Evolutionary conservation across 2,888 invertebrate species (phyloP).

Genomic region (Epistrophe eligans): DNA sequence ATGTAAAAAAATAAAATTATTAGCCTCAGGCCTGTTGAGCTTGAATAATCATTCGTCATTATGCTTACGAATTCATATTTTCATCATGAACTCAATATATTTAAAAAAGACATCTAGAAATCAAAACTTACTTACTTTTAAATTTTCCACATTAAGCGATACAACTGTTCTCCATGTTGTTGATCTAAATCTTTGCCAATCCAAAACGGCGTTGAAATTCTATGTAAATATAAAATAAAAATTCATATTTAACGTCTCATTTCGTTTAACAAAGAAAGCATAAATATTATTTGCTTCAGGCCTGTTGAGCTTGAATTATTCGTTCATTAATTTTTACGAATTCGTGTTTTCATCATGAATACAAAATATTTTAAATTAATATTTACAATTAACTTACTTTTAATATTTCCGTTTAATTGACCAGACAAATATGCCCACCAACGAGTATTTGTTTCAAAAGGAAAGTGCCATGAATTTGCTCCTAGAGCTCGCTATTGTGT

Average conservation of each 20-base stretch:
- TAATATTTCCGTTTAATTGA: background rate
- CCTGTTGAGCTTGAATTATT: constrained; percentile 14
- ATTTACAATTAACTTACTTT: background rate
- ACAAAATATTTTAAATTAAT: background rate
- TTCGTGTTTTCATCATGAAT: constrained; percentile 1
- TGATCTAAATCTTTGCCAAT: background rate
- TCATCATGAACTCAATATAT: constrained; percentile 64
- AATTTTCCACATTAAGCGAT: constrained; percentile 91
- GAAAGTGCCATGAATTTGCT: background rate
- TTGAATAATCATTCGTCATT: constrained; percentile 67
- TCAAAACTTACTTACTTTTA: constrained; percentile 86
- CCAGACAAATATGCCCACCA: background rate
- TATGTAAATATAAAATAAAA: background rate
- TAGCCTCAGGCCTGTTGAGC: constrained; percentile 77
- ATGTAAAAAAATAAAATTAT: background rate
- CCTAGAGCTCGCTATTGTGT: background rate
- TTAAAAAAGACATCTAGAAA: background rate
- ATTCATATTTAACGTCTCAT: constrained; percentile 76
- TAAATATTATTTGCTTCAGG: background rate
- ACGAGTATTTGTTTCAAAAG: background rate
- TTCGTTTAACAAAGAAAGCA: background rate
- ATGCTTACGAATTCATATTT: constrained; percentile 41
- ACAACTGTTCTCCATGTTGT: background rate
- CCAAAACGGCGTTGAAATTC: background rate
- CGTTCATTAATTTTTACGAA: background rate